Base-by-base conservation (phyloP, 2,888 invertebrate species). In the Apamea anceps region DNA sequence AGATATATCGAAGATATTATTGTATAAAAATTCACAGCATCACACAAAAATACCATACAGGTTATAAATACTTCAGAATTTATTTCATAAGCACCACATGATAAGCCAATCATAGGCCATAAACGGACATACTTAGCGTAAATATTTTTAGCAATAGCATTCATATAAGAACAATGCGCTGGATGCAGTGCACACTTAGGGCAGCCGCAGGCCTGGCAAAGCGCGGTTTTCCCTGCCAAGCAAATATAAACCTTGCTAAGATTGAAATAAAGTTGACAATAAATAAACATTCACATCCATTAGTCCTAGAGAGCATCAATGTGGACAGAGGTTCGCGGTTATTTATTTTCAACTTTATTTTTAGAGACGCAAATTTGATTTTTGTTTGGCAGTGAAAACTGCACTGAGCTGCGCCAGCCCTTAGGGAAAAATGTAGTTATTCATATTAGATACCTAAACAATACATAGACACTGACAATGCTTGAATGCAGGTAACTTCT, bases 391-490 rank as follows among this genome's bases (percentile, higher is more conserved):
- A 71, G 10, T 18, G 7, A 6, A 51, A 37, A 45, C 45, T 18
- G 15, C 13, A 25, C 45, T 15, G n/a, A 18, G 37, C 37, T 54
- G 45, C 54, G 18, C 15, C 45, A 10, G 45, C 15, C 54, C 48
- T 70, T 62, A 73, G 65, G 86, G n/a, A 57, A 75, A 63, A 72
- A 71, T 66, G 45, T 62, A 67, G 3, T 77, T 67, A 75, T 77
- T 79, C n/a, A 54, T 84, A 67, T 74, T 72, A 71, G 51, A 82
- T 79, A 80, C 80, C 74, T 84, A 84, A 71, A 83, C 66, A 78
- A 79, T 81, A 88, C 60, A 89, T 48, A 89, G 78, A 90, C 90
- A 85, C 66, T 87, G 86, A 89, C 67, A 86, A 88, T 87, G 81
- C 85, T 80, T 42, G 78, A 80, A 85, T 81, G 81, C 75, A 80